Evolutionary conservation across 2,797 vertebrate genomes (phyloP).

Genomic region (Hafferia zeledoni): DNA sequence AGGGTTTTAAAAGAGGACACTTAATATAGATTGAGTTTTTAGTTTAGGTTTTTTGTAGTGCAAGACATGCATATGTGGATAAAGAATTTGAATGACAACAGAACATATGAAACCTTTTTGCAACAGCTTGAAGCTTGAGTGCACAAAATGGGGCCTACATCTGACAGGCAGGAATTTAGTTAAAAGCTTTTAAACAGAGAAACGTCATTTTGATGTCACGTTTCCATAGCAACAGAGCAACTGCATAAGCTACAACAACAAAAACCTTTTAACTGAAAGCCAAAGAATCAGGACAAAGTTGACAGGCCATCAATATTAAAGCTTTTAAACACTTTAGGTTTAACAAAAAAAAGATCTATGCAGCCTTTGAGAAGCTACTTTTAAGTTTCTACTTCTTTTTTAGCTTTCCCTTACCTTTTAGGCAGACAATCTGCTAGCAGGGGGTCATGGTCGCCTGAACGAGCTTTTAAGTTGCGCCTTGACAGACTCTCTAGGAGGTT

Average conservation of each 20-base stretch:
- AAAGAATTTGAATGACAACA: conserved; percentile 79
- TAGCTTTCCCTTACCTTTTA: conserved; percentile 70
- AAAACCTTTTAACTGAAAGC: conserved; percentile 99
- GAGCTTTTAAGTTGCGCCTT: conserved; percentile 78
- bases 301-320: conserved; percentile 90
- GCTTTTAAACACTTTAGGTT: conserved; percentile 85
- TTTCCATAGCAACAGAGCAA: conserved; percentile 96
- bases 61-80: conserved; percentile 71
- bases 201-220: conserved; percentile 99
- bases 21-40: conserved; percentile 70
- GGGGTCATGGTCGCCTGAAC: conserved; percentile 72
- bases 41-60: conserved; percentile 68
- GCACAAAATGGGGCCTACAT: conserved; percentile 99
- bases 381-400: conserved; percentile 75
- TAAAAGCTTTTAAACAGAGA: conserved; percentile 99
- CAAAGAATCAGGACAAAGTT: conserved; percentile 87
- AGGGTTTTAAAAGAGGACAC: conserved; percentile 74
- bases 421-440: conserved; percentile 71
- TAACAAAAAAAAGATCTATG: conserved; percentile 71
- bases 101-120: conserved; percentile 82
- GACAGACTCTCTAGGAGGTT: conserved; percentile 71
- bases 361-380: conserved; percentile 72
- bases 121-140: conserved; percentile 83
- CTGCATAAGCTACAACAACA: conserved; percentile 90
- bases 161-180: conserved; percentile 97